These are phyloP conservation scores for Gouania willdenowi DNA, from an alignment of 2,797 vertebrate genomes.

Conservation along the genomic window DNA sequence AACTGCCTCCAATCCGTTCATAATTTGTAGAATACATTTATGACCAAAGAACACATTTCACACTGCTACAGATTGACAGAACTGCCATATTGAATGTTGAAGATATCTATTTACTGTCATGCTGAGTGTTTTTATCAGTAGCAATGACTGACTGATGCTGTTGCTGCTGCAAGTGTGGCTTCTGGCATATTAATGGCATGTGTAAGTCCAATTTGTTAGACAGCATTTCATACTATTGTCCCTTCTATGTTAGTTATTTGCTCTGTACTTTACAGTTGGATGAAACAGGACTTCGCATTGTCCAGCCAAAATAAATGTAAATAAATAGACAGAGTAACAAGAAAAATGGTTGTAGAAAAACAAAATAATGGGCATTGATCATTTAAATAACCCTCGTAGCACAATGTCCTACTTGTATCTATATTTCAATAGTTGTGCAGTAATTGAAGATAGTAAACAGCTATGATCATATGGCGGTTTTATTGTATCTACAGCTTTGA, in stretches of 20 bases:
- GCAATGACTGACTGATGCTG: conserved; percentile 72
- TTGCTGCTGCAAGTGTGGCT: conserved; percentile 74
- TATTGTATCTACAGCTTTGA: conserved; percentile 71
- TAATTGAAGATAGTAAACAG: conserved; percentile 71
- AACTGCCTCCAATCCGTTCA: conserved; percentile 64
- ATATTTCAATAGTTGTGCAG: conserved; percentile 69
- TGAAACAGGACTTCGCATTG: conserved; percentile 49
- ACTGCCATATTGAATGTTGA: conserved; percentile 78
- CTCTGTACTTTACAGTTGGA: conserved; percentile 68
- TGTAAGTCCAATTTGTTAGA: conserved; percentile 64
- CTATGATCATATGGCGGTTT: conserved; percentile 71
- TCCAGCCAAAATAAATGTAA: conserved; percentile 56
- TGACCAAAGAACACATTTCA: conserved; percentile 79
- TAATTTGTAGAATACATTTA: conserved; percentile 78
- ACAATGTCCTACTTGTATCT: conserved; percentile 66
- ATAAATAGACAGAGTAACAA: conserved; percentile 54
- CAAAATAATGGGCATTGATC: conserved; percentile 56
- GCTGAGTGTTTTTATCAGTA: conserved; percentile 77
- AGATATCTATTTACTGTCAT: conserved; percentile 81
- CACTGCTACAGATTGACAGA: conserved; percentile 78
- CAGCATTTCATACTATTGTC: conserved; percentile 71
- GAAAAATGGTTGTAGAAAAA: conserved; percentile 62
- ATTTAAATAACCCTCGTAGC: conserved; percentile 62
- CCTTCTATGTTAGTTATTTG: conserved; percentile 63
- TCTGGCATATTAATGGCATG: conserved; percentile 75